A percentile compares a stretch with the other conserved stretches of the same genome.
Evolutionary conservation across 2,888 invertebrate species (phyloP).

Genomic region (Tortricodes alternella): DNA sequence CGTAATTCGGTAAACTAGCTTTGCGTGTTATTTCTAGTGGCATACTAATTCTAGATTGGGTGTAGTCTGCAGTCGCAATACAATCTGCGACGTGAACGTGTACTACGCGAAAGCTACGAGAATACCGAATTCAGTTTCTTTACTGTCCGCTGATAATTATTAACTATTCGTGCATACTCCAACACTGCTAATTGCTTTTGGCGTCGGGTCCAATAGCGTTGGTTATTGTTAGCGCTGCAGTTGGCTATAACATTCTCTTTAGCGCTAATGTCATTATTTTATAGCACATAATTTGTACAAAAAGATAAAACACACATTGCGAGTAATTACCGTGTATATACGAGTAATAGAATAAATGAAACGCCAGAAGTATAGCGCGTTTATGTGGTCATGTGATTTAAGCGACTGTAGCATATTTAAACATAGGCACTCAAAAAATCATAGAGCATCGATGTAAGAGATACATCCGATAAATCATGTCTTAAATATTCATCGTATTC

Average conservation of each 20-base stretch:
- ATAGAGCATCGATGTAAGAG: background rate
- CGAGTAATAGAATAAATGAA: background rate
- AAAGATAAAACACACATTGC: conserved; percentile 29
- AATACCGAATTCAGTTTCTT: background rate
- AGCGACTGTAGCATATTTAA: background rate
- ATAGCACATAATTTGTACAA: conserved; percentile 4
- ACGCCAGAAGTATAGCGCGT: background rate
- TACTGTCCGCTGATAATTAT: background rate
- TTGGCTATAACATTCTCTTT: conserved; percentile 43
- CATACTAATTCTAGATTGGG: conserved; percentile 17
- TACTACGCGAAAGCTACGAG: background rate
- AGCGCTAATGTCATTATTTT: conserved; percentile 21
- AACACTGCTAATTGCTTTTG: conserved; percentile 46
- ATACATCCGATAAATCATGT: background rate
- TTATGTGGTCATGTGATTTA: background rate
- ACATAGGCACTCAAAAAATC: too few relatives aligned
- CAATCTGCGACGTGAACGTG: conserved; percentile 11
- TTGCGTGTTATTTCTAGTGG: conserved; percentile 16
- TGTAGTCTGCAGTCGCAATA: conserved; percentile 9
- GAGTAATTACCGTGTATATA: conserved; percentile 19
- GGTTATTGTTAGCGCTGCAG: conserved; percentile 39
- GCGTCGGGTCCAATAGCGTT: conserved; percentile 43
- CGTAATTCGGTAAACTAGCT: conserved; percentile 10
- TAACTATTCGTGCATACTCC: conserved; percentile 6
- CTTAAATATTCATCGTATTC: conserved; percentile 10